Percentiles rank a stretch among this genome's conserved stretches.
phyloP scores from a whole-genome alignment of 2,888 invertebrate species.

The Pollenia labialis region DNA sequence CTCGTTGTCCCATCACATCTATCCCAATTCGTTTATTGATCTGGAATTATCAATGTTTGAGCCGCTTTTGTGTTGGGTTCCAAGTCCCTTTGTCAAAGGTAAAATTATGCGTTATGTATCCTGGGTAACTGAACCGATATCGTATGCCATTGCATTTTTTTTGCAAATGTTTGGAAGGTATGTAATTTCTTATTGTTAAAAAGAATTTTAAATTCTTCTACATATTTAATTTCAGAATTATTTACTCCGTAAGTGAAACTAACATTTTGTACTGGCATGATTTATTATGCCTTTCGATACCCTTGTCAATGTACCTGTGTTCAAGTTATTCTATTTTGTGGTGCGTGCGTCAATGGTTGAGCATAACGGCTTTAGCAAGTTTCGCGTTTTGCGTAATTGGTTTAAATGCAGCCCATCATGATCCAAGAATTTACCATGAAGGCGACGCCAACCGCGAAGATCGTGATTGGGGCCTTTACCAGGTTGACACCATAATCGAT shows the following conservation, averaged over 20 bases:
- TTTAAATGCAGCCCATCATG: slow-evolving; percentile 91
- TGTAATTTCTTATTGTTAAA: slow-evolving; percentile 10
- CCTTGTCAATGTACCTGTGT: slow-evolving; percentile 83
- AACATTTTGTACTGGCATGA: slow-evolving; percentile 83
- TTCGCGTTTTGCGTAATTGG: slow-evolving; percentile 87
- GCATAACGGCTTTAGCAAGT: slow-evolving; percentile 86
- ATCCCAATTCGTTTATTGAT: slow-evolving; percentile 91
- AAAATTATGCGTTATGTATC: slow-evolving; percentile 85
- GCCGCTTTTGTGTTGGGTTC: slow-evolving; percentile 88
- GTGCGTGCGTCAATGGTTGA: slow-evolving; percentile 85
- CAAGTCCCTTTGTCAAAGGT: slow-evolving; percentile 85
- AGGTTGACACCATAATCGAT: slow-evolving; percentile 90
- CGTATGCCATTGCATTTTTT: slow-evolving; percentile 79
- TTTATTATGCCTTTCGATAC: slow-evolving; percentile 83
- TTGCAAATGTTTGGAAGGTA: slow-evolving; percentile 80
- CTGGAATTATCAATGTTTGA: slow-evolving; percentile 89
- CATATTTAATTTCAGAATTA: slow-evolving; percentile 77
- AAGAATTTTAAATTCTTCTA: background rate
- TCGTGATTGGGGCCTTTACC: slow-evolving; percentile 91
- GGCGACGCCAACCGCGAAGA: slow-evolving; percentile 87
- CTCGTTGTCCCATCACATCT: slow-evolving; percentile 91
- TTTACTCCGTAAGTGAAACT: slow-evolving; percentile 77
- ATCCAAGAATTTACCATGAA: slow-evolving; percentile 91
- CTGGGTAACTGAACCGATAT: slow-evolving; percentile 85
- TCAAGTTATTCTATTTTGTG: slow-evolving; percentile 77